These are phyloP conservation scores for Drosophila tanythrix DNA, from an alignment of 2,888 invertebrate genomes.

Conservation along the genomic window DNA sequence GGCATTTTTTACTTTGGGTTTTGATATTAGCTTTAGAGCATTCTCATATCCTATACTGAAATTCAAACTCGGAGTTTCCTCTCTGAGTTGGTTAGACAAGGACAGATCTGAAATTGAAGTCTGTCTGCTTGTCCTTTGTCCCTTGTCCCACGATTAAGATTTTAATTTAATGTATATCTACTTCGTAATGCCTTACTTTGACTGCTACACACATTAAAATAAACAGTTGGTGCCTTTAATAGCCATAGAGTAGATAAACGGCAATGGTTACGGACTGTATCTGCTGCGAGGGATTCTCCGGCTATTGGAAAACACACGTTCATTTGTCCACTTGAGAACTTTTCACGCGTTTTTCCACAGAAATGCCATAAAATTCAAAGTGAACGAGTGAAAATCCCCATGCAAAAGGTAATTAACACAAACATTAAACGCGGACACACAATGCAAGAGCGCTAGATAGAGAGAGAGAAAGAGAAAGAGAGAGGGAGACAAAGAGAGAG, in stretches of 20 bases:
- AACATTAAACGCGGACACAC: conserved; percentile 51
- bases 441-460: background rate
- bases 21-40: background rate
- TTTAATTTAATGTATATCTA: background rate
- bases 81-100: background rate
- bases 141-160: background rate
- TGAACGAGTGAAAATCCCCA: conserved; percentile 62
- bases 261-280: conserved; percentile 2
- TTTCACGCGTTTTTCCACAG: conserved; percentile 75
- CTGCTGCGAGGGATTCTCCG: conserved; percentile 12
- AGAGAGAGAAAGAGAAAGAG: background rate
- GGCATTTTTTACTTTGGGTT: fast-evolving
- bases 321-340: conserved; percentile 56
- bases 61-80: background rate
- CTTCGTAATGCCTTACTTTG: background rate
- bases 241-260: conserved; percentile 27
- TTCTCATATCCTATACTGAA: background rate
- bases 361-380: conserved; percentile 67
- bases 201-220: background rate
- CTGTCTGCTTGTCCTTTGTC: background rate
- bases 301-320: conserved; percentile 40
- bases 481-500: background rate
- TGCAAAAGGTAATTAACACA: conserved; percentile 70
- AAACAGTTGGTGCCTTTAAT: background rate
- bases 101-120: background rate